Percentiles rank a stretch among this genome's conserved stretches.
These are phyloP conservation scores for Epinotia brunnichana DNA, from an alignment of 2,888 invertebrate species.

Conservation along the genomic window DNA sequence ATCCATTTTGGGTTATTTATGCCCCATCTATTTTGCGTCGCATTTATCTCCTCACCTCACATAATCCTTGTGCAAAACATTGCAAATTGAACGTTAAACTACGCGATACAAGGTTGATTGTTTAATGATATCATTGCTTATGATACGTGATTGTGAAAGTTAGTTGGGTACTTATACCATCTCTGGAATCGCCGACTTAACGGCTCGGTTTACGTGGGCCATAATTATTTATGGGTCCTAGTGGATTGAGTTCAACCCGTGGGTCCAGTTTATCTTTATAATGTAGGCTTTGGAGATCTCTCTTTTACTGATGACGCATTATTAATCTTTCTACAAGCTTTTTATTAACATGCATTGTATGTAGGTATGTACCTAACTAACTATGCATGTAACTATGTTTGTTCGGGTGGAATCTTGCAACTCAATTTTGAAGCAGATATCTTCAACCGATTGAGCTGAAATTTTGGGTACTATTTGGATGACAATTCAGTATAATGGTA, in stretches of 20 bases:
- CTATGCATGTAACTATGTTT: too few species aligned
- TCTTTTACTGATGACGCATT: not conserved
- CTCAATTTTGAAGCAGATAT: too few species aligned
- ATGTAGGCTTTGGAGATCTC: not conserved
- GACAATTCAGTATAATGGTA: too few species aligned
- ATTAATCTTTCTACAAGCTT: too few species aligned
- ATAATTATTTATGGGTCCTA: constrained; percentile 48
- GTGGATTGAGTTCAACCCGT: constrained; percentile 40
- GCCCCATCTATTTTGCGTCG: constrained; percentile 38
- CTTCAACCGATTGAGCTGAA: too few species aligned
- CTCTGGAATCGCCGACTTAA: constrained; percentile 43
- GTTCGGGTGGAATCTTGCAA: too few species aligned
- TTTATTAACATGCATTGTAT: too few species aligned
- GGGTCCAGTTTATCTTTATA: constrained; percentile 22
- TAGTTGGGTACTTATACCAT: constrained; percentile 22
- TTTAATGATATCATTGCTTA: not conserved
- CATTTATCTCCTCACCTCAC: constrained; percentile 2
- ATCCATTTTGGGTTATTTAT: constrained; percentile 38
- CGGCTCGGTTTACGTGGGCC: constrained; percentile 46
- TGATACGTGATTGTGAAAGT: not conserved
- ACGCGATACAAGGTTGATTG: not conserved
- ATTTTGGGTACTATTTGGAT: too few species aligned
- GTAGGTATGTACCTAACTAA: too few species aligned
- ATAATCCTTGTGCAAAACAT: not conserved
- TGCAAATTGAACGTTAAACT: not conserved